Conservation (phyloP, 1,140 invertebrate genomes). For the Triops cancriformis region DNA sequence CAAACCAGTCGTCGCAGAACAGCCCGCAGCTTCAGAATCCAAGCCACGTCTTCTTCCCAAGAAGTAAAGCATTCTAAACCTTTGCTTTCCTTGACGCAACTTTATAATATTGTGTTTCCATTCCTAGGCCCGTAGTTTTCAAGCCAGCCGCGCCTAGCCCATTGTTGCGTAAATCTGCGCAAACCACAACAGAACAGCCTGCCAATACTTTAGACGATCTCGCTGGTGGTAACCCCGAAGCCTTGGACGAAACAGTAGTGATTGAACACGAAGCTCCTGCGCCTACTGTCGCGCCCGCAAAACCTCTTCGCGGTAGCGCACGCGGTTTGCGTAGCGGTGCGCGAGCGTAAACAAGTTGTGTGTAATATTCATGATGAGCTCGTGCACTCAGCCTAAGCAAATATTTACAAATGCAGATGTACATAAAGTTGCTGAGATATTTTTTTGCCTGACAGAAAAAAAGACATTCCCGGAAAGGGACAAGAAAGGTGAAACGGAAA, state of each 20-base stretch:
- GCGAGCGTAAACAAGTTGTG: background rate
- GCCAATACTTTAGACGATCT: background rate
- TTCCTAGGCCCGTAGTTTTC: background rate
- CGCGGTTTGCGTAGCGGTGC: background rate
- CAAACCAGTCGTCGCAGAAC: background rate
- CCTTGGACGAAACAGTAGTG: background rate
- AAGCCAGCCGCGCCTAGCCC: background rate
- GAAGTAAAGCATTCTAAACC: background rate
- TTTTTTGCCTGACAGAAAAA: too few relatives aligned
- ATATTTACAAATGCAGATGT: background rate
- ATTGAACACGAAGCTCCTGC: background rate
- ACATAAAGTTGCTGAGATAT: background rate
- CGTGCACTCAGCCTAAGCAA: background rate
- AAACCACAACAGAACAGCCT: background rate
- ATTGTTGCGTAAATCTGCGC: background rate
- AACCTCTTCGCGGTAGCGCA: background rate
- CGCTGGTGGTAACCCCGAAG: background rate
- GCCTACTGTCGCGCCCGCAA: background rate
- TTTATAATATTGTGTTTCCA: background rate
- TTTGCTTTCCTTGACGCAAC: background rate
- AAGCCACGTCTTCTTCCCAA: background rate
- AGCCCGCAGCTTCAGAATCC: background rate
- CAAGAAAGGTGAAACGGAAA: too few relatives aligned
- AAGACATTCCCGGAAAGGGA: too few relatives aligned
- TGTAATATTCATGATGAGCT: background rate